phyloP scores from a whole-genome alignment of 64 coral and sea anemone species.

The Pocillopora damicornis region DNA sequence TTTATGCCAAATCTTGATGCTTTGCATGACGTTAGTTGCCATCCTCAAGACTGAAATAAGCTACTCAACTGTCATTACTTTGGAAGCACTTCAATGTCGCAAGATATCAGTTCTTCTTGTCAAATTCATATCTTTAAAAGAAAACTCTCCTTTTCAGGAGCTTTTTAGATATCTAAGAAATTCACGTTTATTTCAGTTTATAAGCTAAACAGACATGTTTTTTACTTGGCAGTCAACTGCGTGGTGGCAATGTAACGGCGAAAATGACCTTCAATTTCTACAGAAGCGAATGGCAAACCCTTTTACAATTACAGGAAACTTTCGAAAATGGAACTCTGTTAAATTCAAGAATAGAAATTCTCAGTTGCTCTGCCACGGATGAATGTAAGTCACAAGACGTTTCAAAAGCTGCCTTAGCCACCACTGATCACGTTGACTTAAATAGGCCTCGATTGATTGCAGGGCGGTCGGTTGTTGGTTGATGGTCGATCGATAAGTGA shows the following conservation, averaged over 20 bases:
- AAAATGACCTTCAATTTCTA: not conserved
- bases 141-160: too few species aligned
- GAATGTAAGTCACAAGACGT: not conserved
- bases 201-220: too few species aligned
- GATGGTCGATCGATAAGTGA: too few species aligned
- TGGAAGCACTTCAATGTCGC: too few species aligned
- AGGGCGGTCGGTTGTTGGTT: too few species aligned
- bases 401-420: not conserved
- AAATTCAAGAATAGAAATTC: not conserved
- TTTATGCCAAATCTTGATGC: not conserved
- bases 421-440: not conserved
- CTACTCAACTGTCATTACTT: too few species aligned
- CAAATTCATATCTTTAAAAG: too few species aligned
- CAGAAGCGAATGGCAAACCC: not conserved
- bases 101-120: too few species aligned
- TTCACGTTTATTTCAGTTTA: too few species aligned
- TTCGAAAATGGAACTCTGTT: not conserved
- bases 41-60: too few species aligned
- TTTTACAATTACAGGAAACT: not conserved
- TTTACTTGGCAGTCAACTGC: not conserved
- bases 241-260: not conserved
- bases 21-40: not conserved
- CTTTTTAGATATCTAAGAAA: too few species aligned
- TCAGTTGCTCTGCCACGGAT: not conserved
- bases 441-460: not conserved